Evolutionary conservation across 2,113 vertebrate species (phyloP), one percentile per base, ranked within the genome.

Genomic region (Ctenodactylus gundi): DNA sequence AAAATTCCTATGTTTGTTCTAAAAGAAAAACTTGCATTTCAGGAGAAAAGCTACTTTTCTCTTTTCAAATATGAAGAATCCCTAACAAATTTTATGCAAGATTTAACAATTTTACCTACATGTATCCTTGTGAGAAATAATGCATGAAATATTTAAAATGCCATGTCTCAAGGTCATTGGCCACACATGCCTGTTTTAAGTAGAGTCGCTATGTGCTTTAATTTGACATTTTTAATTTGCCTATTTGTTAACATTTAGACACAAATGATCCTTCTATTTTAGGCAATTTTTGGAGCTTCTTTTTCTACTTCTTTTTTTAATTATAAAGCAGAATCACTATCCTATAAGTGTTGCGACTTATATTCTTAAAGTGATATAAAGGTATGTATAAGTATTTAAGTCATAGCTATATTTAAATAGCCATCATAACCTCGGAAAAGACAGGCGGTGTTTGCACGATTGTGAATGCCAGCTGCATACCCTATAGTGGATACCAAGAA

Each of bases 101-200:
- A 75, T n/a, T 91, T 31, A 46, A 82, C 46, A 88, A 94, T 97
- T 97, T 97, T 81, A 64, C 84, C 41, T 94, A 51, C 51, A 81
- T 57, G 75, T 51, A 93, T 81, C 23, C 41, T 95, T 6, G 82
- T 70, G 67, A 93, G 88, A 80, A 92, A 95, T 97, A 97, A 94
- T 96, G 62, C 62, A 91, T 97, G 91, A 97, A 91, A 64, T 96
- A 88, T 87, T 97, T 96, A 73, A 96, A 97, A 97, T 87, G 70
- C 81, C 88, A 3, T 84, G 92, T 91, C 82, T 97, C 95, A 97
- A 97, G 97, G 96, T 98, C 93, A 97, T 62, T n/a, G n/a, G 55
- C 44, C 92, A 97, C 95, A 76, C 44, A 36, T 94, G 82, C 80
- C 73, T 36, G 64, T 97, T 96, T 97, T 90, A 94, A 84, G 80